Base-by-base conservation (phyloP, 2,888 invertebrate genomes). In the Drosophila borealis region DNA sequence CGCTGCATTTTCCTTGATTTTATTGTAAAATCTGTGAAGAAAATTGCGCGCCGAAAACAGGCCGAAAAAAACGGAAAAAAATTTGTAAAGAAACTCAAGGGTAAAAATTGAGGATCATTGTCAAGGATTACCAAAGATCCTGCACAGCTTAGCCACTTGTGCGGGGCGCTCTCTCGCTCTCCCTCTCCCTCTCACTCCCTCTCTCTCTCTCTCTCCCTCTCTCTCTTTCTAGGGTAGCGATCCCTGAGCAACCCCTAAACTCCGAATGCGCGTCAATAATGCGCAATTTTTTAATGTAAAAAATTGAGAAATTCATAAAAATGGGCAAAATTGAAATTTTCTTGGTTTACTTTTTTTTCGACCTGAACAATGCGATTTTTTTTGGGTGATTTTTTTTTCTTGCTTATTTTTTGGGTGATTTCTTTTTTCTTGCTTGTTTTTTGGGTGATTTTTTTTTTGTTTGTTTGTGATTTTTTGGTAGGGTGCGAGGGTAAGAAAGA, bases 31-130 rank as follows among this genome's bases (percentile, higher is more conserved):
- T 74, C 62, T 61, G 74, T 78, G 62, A 72, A 72, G 76, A 41
- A 53, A 41, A 17, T 41, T 76, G 72, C 68, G 81, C 29, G 41
- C 29, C 66, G 62, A 69, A 75, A 79, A 75, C 42, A 42, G 45
- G 39, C 46, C 62, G 51, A 81, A 72, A 66, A 61, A 50, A 62
- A 42, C 19, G 25, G 17, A 19, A 45, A 49, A 44, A 13, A 53
- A 63, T 33, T 41, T 46, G 46, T 37, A 54, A 41, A 53, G 5
- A 65, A 80, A 82, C 65, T 80, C 70, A 88, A 85, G 85, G 85
- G 85, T 85, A 88, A 83, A 84, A 86, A 80, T 79, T 86, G 87
- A 85, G 88, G 88, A 86, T 88, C 85, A 88, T 64, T 80, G 83
- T 86, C 78, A 53, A 53, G 70, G 76, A 86, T 88, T 88, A 84